Evolutionary conservation across 2,797 vertebrate genomes (phyloP), one percentile per base, ranked within the genome.

Genomic region (Cottoperca gobio): DNA sequence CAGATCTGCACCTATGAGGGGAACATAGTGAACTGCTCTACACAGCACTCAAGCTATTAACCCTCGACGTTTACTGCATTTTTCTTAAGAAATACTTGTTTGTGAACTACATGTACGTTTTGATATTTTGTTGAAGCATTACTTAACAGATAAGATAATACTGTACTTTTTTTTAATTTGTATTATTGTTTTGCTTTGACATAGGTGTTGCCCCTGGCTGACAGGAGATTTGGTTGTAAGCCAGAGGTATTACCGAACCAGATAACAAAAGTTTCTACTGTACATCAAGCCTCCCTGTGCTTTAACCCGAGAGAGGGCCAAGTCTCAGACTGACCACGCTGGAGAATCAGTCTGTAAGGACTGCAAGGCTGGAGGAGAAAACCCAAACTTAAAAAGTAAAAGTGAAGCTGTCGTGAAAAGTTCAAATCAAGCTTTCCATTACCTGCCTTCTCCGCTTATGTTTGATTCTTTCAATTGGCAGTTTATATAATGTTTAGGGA

Each of bases 61-160:
- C 85, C 70, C 69, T 71, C 69, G 84, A 85, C 63, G 86, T 91
- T 88, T 90, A 90, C 89, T 82, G 80, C 82, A 79, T 89, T 93
- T 91, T 89, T 89, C 79, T 87, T 86, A 89, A 87, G 65, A 90
- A 79, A 85, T 84, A 82, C 73, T 83, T 74, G 76, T 90, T 89
- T 82, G 84, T 93, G 84, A 89, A 86, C 67, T 89, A 60, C 72
- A 80, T 89, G 89, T 90, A 79, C 2, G 46, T 91, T 92, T 89
- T 83, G 74, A 84, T 92, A 91, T 93, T 91, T 88, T 85, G 70
- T 90, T 89, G 49, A 83, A 86, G 77, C 70, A 73, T 91, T 86
- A 79, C 65, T 80, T 88, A 87, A 88, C 79, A 78, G 68, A 82
- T 78, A 70, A 64, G 58, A 79, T 72, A 35, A 89, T 86, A 79